Percentiles rank a stretch among this genome's conserved stretches.
Conservation (phyloP, 2,113 vertebrate genomes). For the Pelusios castaneus region DNA sequence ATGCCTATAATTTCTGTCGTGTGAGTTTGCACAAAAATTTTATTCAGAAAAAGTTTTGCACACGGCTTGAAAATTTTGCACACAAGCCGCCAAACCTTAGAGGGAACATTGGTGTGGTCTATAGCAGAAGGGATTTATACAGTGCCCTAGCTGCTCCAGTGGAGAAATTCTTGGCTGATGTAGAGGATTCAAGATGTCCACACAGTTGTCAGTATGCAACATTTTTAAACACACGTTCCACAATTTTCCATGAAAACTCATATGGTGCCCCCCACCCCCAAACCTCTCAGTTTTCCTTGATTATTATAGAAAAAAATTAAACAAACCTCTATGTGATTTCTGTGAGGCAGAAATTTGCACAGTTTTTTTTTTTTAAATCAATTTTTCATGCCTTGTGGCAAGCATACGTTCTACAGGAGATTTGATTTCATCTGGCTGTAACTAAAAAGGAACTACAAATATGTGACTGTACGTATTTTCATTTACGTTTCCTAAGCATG, state of each 20-base stretch:
- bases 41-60: no score
- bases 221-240: neutral
- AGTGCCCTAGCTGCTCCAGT: neutral
- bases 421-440: neutral
- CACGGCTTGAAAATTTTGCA: no score
- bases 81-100: no score
- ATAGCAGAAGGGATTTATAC: neutral
- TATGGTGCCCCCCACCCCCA: neutral
- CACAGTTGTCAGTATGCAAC: neutral
- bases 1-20: no score
- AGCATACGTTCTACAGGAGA: neutral
- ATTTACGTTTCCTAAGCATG: neutral
- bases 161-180: neutral
- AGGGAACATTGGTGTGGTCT: no score
- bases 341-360: neutral
- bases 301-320: neutral
- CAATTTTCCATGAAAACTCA: neutral
- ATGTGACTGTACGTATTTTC: neutral
- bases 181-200: neutral
- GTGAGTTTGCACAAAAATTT: no score
- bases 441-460: neutral
- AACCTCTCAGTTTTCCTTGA: neutral
- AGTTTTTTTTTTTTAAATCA: slow-evolving; percentile 24
- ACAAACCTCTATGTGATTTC: neutral
- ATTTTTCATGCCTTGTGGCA: slow-evolving; percentile 7